Base-by-base conservation (phyloP, 2,888 invertebrate species). In the Seira sanloemensis region DNA sequence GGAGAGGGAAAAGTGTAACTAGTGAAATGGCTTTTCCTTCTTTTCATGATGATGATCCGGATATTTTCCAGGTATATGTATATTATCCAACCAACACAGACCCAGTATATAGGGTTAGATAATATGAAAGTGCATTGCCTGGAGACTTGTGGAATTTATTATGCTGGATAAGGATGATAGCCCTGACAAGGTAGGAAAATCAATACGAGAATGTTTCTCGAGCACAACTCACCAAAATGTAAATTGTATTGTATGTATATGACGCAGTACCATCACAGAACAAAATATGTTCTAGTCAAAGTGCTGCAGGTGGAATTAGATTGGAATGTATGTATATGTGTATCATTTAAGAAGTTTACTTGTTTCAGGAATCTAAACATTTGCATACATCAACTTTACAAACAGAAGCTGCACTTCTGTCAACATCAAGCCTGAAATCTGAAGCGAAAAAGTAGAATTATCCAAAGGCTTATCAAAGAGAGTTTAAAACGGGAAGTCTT, bases 11-110 rank as follows among this genome's bases (percentile, higher is more conserved):
- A 18, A 58, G 2, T 58, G 58, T 58, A 58, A 58, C 58, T 18
- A 58, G 58, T n/a, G 58, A 58, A 58, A 58, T 37, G 37, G 37
- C 58, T 58, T 58, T 58, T 58, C 16, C 58, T 58, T 58, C 5
- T 37, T 12, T 37, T 37, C 37, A 37, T 37, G 37, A 37, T 37
- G 37, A 37, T 37, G 37, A 37, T 37, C n/a, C n/a, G n/a, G 37
- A 37, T 37, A 5, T 12, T 37, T 12, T 37, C 12, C 37, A 37
- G 37, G 5, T 37, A 37, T 37, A 9, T 37, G n/a, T n/a, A n/a
- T 37, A 37, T 12, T 37, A 37, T 12, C n/a, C n/a, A n/a, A n/a
- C n/a, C n/a, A n/a, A n/a, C n/a, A n/a, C n/a, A n/a, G n/a, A n/a
- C n/a, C n/a, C n/a, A n/a, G n/a, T n/a, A n/a, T n/a, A n/a, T n/a